Conservation (phyloP, 2,888 invertebrate genomes). For the Hemicrepidius hirtus region DNA sequence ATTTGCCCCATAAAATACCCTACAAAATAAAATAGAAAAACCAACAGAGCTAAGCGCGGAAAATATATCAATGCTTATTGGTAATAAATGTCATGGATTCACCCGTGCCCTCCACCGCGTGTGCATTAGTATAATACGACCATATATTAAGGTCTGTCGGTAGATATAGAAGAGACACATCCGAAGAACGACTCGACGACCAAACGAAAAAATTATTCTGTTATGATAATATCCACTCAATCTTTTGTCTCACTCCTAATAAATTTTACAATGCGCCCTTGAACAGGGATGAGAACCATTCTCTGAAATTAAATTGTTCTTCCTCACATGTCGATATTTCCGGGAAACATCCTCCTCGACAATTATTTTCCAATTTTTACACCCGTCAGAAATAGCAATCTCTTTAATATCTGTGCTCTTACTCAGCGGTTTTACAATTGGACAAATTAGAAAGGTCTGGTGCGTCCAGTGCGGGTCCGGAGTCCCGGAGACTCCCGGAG, state of each 20-base stretch:
- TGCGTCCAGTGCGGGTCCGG: constrained; percentile 48
- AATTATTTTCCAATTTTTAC: constrained; percentile 23
- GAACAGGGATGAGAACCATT: neutral
- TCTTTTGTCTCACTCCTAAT: constrained; percentile 36
- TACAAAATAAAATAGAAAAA: constrained; percentile 53
- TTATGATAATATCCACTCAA: constrained; percentile 49
- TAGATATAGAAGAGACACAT: constrained; percentile 58
- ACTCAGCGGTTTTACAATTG: constrained; percentile 56
- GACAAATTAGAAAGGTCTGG: constrained; percentile 55
- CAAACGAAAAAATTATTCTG: constrained; percentile 50
- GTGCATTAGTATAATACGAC: constrained; percentile 68
- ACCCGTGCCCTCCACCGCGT: constrained; percentile 62
- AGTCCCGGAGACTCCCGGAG: constrained; percentile 16
- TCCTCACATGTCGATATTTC: neutral
- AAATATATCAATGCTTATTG: constrained; percentile 68
- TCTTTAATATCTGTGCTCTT: constrained; percentile 48
- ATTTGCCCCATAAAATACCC: constrained; percentile 49
- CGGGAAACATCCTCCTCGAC: neutral
- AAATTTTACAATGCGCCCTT: constrained; percentile 21
- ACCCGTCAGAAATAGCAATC: constrained; percentile 33
- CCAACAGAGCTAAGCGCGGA: constrained; percentile 57
- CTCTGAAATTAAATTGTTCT: no score
- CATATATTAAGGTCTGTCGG: constrained; percentile 64
- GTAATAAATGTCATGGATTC: constrained; percentile 68
- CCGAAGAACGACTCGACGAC: constrained; percentile 61